Evolutionary conservation across 2,888 invertebrate genomes (phyloP), one percentile per base, ranked within the genome.

Genomic region (Platycheirus rosarum): DNA sequence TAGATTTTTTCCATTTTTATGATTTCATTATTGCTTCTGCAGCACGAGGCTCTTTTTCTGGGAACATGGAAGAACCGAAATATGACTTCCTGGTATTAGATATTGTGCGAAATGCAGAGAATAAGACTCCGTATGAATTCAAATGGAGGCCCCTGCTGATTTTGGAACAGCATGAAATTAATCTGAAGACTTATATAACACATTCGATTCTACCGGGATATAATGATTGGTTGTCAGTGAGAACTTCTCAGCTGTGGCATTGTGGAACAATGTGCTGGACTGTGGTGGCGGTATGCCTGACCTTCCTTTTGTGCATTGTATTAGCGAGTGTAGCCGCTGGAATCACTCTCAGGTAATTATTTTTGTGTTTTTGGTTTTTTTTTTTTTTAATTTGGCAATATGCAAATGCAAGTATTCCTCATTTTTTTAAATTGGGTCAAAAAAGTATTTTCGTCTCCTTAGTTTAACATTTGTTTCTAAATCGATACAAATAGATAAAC

Each of bases 11-110:
- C 84, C 87, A 88, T 77, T 87, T 91, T 23, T 91, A 89, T 79
- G 91, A 91, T 86, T 89, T 88, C 85, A 82, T 91, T 73, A 87
- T 89, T 63, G 86, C 87, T 16, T 87, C 87, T 55, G 63, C 75
- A 14, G 63, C 73, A 6, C 77, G 57, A 8, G 63, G 73, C 14
- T 48, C 69, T 37, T 60, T 26, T 1, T 37, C 46, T 29, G 74
- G 48, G 23, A 55, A 46, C 16, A 71, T 74, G 42, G 79, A 84
- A 62, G 51, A 85, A 65, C 85, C 88, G 42, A 89, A 89, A 86
- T 91, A 88, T 84, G 91, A 91, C 87, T 91, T 91, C 75, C 86
- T 91, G 51, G 89, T 91, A 5, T 86, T 91, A 51, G 90, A 91
- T 85, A 88, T 91, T 70, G 88, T 90, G 44, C 87, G 86, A 44